These are phyloP conservation scores for Candoia aspera DNA, from an alignment of 2,113 vertebrate genomes.

Conservation along the genomic window DNA sequence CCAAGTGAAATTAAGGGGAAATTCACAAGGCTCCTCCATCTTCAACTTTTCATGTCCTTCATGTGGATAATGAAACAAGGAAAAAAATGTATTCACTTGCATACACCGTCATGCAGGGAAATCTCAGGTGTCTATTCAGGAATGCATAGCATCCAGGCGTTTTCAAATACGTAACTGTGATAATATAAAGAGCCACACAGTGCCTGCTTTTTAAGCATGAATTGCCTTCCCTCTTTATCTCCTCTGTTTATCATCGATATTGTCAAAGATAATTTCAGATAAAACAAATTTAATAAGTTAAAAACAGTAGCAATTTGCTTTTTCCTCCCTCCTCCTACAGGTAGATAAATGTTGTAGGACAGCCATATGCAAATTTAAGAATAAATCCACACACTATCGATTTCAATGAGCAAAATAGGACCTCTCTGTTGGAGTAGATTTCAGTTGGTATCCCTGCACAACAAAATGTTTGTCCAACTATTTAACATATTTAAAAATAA, in stretches of 20 bases:
- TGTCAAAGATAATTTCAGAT: neutral
- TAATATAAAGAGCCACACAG: neutral
- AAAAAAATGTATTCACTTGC: neutral
- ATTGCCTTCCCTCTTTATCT: neutral
- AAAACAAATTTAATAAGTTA: neutral
- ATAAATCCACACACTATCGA: neutral
- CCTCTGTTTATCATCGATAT: neutral
- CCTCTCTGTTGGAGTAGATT: neutral
- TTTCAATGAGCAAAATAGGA: neutral
- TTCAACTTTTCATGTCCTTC: neutral
- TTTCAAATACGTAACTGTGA: neutral
- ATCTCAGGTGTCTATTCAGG: neutral
- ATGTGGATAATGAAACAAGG: neutral
- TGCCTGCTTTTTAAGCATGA: neutral
- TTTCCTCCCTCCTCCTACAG: neutral
- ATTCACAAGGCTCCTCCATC: neutral
- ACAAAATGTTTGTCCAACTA: neutral
- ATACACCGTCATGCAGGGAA: neutral
- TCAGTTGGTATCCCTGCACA: neutral
- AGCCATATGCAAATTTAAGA: neutral
- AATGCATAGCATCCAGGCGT: neutral
- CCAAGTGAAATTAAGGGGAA: neutral
- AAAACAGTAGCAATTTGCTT: neutral
- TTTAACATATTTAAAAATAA: conserved; percentile 6
- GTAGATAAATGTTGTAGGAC: neutral